Conservation (phyloP, 2,888 invertebrate genomes). For the Chaetogeoica ovagalla region DNA sequence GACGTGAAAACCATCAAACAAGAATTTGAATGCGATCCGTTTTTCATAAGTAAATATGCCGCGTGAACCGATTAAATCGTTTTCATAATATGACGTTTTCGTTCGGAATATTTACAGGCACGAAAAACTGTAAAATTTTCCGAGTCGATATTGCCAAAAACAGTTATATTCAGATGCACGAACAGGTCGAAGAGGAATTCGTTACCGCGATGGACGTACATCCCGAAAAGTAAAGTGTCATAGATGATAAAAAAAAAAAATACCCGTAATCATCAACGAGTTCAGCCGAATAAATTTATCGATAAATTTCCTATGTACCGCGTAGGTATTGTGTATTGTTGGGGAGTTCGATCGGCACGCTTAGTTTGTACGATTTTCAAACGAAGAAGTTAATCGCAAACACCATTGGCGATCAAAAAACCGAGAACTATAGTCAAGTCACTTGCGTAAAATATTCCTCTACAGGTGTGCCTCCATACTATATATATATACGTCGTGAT, state of each 20-base stretch:
- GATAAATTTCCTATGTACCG: background rate
- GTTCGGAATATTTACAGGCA: background rate
- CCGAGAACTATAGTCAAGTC: background rate
- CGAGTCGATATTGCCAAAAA: slow-evolving; percentile 1
- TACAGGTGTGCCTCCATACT: no score
- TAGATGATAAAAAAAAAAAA: background rate
- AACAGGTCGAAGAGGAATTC: background rate
- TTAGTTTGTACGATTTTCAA: background rate
- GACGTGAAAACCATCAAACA: background rate
- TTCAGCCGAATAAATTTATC: background rate
- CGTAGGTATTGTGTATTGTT: background rate
- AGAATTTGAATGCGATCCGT: slow-evolving; percentile 17
- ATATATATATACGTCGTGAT: background rate
- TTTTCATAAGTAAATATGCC: slow-evolving; percentile 22
- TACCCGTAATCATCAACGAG: no score
- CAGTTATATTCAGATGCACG: background rate
- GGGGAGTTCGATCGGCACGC: slow-evolving; percentile 2
- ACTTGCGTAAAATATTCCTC: slow-evolving; percentile 19
- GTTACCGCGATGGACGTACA: slow-evolving; percentile 18
- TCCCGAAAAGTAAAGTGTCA: background rate
- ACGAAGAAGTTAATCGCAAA: background rate
- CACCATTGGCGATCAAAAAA: background rate
- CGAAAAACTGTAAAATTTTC: slow-evolving; percentile 15
- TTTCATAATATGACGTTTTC: no score
- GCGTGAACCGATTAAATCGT: no score